A percentile compares a stretch with the other conserved stretches of the same genome.
phyloP scores from a whole-genome alignment of 2,797 vertebrate species.

The Kryptolebias ocellatus region DNA sequence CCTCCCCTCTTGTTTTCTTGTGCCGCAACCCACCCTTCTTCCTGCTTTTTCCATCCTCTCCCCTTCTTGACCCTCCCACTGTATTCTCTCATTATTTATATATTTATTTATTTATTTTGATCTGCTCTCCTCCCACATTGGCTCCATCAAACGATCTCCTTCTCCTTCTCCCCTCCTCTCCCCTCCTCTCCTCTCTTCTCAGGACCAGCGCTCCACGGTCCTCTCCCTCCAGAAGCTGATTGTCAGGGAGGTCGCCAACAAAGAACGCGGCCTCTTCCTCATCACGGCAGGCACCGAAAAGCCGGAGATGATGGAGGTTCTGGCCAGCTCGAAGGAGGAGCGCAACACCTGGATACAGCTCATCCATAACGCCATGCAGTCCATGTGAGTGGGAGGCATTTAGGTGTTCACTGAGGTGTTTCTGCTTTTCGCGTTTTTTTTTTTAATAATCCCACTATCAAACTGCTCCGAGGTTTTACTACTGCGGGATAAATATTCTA shows the following conservation, averaged over 20 bases:
- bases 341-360: slow-evolving; percentile 94
- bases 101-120: not conserved
- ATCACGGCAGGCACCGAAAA: slow-evolving; percentile 90
- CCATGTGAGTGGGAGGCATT: slow-evolving; percentile 84
- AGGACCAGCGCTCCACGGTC: slow-evolving; percentile 97
- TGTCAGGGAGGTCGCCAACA: slow-evolving; percentile 94
- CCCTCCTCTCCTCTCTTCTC: slow-evolving; percentile 15
- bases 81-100: slow-evolving; percentile 9
- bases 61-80: slow-evolving; percentile 54
- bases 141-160: slow-evolving; percentile 25
- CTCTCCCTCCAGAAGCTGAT: slow-evolving; percentile 97
- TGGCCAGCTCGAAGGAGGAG: slow-evolving; percentile 92
- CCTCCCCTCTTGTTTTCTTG: slow-evolving; percentile 5
- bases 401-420: not conserved
- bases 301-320: slow-evolving; percentile 97
- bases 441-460: not conserved
- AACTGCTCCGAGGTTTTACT: not conserved
- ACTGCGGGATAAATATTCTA: not conserved
- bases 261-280: slow-evolving; percentile 95
- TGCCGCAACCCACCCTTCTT: slow-evolving; percentile 13
- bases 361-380: slow-evolving; percentile 92
- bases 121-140: slow-evolving; percentile 27
- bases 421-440: not conserved
- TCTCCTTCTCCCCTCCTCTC: slow-evolving; percentile 9
- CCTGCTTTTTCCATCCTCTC: slow-evolving; percentile 29